Evolutionary conservation across 2,888 invertebrate species (phyloP).

Genomic region (Drosophila subsilvestris): DNA sequence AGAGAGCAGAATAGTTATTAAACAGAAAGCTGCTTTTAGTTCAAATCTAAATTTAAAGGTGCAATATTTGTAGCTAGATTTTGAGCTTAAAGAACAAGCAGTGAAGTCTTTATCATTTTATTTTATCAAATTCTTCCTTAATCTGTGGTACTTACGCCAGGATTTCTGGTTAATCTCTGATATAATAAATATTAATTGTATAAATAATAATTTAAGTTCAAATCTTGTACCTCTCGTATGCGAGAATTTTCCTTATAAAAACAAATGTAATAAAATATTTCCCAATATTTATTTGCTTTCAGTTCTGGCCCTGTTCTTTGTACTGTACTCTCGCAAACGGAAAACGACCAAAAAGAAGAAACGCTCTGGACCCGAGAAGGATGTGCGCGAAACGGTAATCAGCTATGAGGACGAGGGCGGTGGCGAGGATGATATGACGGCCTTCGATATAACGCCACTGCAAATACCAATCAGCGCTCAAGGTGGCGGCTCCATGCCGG

Average conservation of each 20-base stretch:
- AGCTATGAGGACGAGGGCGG: constrained; percentile 99
- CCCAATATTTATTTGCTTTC: not conserved
- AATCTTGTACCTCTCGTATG: no score
- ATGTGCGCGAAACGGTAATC: constrained; percentile 99
- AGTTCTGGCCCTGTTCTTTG: constrained; percentile 97
- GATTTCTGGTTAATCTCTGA: no score
- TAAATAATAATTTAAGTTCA: no score
- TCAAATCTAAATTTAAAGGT: not conserved
- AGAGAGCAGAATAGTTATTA: not conserved
- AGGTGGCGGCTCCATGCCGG: constrained; percentile 90
- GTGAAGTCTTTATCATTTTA: no score
- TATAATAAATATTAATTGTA: no score
- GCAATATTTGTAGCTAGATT: no score
- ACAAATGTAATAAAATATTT: not conserved
- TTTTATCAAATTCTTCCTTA: no score
- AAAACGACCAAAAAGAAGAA: constrained; percentile 91
- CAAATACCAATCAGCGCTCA: constrained; percentile 94
- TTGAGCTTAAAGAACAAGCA: no score
- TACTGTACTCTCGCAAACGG: constrained; percentile 96
- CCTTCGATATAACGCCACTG: constrained; percentile 98
- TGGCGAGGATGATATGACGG: constrained; percentile 99
- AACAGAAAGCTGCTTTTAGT: not conserved
- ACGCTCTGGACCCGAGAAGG: constrained; percentile 98
- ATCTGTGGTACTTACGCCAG: no score
- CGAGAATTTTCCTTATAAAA: no score